phyloP scores from a whole-genome alignment of 2,797 vertebrate species.

The Sphaeramia orbicularis region DNA sequence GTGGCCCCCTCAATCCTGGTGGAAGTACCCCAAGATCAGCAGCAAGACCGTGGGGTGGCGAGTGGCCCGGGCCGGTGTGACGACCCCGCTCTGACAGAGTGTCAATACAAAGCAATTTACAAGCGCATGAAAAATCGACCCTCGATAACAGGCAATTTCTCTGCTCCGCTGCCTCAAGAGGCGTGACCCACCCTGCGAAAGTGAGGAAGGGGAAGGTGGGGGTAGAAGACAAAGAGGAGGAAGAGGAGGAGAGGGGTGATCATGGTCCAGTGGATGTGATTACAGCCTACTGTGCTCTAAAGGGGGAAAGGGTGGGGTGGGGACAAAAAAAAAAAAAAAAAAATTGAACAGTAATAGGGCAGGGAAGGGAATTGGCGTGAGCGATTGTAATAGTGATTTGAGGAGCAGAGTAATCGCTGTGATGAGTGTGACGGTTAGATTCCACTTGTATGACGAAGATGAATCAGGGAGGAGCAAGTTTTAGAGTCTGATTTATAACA shows the following conservation, averaged over 20 bases:
- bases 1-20: conserved; percentile 50
- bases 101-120: conserved; percentile 98
- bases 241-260: conserved; percentile 67
- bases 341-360: conserved; percentile 55
- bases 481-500: conserved; percentile 24
- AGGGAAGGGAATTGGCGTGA: conserved; percentile 29
- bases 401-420: conserved; percentile 48
- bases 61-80: conserved; percentile 85
- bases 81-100: conserved; percentile 91
- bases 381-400: conserved; percentile 58
- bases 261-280: conserved; percentile 74
- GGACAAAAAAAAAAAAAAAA: conserved; percentile 7
- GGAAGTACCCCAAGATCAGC: conserved; percentile 69
- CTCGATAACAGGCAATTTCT: conserved; percentile 97
- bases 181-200: conserved; percentile 70
- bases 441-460: conserved; percentile 6
- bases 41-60: conserved; percentile 53
- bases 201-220: conserved; percentile 17
- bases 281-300: conserved; percentile 63
- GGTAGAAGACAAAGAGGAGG: conserved; percentile 43
- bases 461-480: conserved; percentile 9
- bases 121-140: conserved; percentile 95
- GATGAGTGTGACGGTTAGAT: conserved; percentile 47
- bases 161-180: conserved; percentile 87
- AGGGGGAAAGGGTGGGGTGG: background rate